Base-by-base conservation (phyloP, 2,888 invertebrate genomes). In the Dynastes maya region DNA sequence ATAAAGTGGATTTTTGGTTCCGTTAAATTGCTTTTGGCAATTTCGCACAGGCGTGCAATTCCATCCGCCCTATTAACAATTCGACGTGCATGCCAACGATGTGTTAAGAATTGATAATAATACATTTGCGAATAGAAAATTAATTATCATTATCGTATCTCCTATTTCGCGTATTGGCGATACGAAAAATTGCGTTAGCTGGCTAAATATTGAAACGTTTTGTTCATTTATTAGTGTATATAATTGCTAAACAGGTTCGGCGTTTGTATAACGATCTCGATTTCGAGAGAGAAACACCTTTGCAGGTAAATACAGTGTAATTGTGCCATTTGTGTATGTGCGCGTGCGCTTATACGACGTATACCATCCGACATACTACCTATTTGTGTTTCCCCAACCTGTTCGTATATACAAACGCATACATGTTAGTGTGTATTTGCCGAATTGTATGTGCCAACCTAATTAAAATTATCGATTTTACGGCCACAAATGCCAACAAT, bases 391-490 rank as follows among this genome's bases (percentile, higher is more conserved):
- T 49, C 22, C 13, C 45, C 22, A 27, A n/a, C n/a, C 45, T 13
- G 55, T 61, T 61, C 11, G 22, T 68, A 29, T 68, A n/a, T n/a
- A 53, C 53, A 53, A n/a, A 27, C 9, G 61, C 22, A 27, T 72
- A 53, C 53, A 16, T 72, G 58, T 9, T 32, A 16, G 58, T 45
- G 16, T 72, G 61, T 22, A 22, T 72, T 72, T 72, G 61, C 55
- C 58, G 61, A 72, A 72, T 72, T 72, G 72, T 72, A 72, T 72
- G 72, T 58, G 61, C 45, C 72, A 72, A 72, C 72, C 72, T 72
- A 72, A 72, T 72, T 72, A 72, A 72, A 72, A 72, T 72, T 72
- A 72, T 72, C 72, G 72, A 72, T 72, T 72, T 61, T 61, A 72
- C 40, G 72, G 72, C 72, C 72, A 72, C 72, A 72, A 72, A 72